Conservation (phyloP, 35 echinoderm and acorn worm genomes). For the Holothuria glaberrima region DNA sequence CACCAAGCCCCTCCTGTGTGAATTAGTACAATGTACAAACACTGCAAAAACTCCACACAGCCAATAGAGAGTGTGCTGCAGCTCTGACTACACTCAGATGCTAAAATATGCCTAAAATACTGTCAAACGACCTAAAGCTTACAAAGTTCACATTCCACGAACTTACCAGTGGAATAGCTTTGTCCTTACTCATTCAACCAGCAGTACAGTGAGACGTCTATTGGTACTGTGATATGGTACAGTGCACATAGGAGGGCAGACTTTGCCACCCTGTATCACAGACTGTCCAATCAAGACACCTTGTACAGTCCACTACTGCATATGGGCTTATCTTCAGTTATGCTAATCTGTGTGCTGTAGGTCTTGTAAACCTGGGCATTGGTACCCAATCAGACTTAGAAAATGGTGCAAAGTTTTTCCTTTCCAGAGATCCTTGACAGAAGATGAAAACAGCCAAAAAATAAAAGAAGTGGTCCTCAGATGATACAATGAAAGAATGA, state of each 20-base stretch:
- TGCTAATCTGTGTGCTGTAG: neutral
- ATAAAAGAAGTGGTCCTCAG: no score
- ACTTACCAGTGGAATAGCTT: constrained; percentile 42
- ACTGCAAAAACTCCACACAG: neutral
- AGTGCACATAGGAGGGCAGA: constrained; percentile 13
- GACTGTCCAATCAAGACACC: constrained; percentile 22
- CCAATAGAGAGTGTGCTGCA: constrained; percentile 8
- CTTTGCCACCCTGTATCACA: neutral
- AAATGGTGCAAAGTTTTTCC: no score
- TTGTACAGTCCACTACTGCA: constrained; percentile 26
- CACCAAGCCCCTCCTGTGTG: constrained; percentile 8
- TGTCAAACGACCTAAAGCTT: constrained; percentile 28
- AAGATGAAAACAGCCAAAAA: no score
- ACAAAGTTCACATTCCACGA: constrained; percentile 36
- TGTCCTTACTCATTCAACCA: constrained; percentile 42
- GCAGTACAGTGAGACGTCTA: neutral
- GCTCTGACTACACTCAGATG: neutral
- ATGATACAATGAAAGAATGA: no score
- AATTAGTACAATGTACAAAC: constrained; percentile 20
- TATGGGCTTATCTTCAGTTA: constrained; percentile 34
- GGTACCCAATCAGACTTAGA: no score
- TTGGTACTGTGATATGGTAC: constrained; percentile 30
- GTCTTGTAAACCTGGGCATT: no score
- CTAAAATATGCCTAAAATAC: constrained; percentile 45
- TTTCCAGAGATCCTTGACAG: no score